Conservation (phyloP, 2,888 invertebrate species). For the Linnaemya vulpina region DNA sequence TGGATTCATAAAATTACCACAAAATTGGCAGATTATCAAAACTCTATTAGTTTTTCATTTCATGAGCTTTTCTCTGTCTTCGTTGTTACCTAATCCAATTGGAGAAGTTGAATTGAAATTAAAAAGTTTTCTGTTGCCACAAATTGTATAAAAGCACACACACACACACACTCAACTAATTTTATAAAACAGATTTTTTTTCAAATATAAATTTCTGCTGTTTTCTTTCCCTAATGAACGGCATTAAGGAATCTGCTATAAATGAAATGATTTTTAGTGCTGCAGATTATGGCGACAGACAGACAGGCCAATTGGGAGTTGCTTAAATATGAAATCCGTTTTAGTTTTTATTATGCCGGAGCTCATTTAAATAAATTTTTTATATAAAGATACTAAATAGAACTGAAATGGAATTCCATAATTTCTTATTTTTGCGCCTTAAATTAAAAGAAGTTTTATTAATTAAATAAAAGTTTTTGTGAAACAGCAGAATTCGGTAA, state of each 20-base stretch:
- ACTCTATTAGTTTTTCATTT: slow-evolving; percentile 28
- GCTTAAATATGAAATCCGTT: not conserved
- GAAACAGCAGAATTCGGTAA: not conserved
- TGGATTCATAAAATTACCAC: slow-evolving; percentile 63
- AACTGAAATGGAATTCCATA: not conserved
- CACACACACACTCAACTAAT: too few species aligned
- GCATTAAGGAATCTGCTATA: not conserved
- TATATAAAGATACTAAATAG: not conserved
- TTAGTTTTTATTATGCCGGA: not conserved
- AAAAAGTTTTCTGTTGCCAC: slow-evolving; percentile 46
- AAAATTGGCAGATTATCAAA: slow-evolving; percentile 71
- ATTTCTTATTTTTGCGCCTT: not conserved
- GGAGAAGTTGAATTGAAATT: slow-evolving; percentile 59
- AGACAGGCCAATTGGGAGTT: not conserved
- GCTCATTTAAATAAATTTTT: not conserved
- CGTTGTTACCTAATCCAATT: slow-evolving; percentile 62
- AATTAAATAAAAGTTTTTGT: not conserved
- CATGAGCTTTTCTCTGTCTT: slow-evolving; percentile 47
- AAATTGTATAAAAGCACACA: not conserved
- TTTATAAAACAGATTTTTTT: not conserved
- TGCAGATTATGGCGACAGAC: not conserved
- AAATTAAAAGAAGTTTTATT: not conserved
- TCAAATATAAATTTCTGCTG: not conserved
- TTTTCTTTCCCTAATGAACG: not conserved
- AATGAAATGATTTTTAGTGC: not conserved